Conservation (phyloP, 1,140 invertebrate species). For the Idris sp. region DNA sequence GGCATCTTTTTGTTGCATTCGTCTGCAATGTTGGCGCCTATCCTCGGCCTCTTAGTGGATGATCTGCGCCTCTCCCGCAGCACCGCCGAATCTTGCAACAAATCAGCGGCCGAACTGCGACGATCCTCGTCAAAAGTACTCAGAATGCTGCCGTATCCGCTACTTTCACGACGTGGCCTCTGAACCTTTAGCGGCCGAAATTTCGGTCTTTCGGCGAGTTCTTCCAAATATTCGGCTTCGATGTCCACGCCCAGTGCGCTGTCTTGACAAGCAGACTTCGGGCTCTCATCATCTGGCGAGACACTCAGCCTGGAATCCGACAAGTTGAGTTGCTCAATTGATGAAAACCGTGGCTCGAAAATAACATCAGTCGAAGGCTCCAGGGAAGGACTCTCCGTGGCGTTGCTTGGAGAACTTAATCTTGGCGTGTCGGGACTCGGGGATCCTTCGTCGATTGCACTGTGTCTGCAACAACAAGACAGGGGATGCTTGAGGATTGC, state of each 20-base stretch:
- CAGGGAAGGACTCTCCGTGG: too few relatives aligned
- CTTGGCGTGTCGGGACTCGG: constrained; percentile 50
- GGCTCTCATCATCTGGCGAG: constrained; percentile 12
- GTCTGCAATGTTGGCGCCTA: constrained; percentile 16
- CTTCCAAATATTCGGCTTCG: constrained; percentile 54
- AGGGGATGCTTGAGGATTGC: too few relatives aligned
- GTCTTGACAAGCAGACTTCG: constrained; percentile 57
- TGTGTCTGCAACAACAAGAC: constrained; percentile 64
- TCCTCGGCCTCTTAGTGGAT: constrained; percentile 57
- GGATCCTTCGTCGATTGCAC: constrained; percentile 68
- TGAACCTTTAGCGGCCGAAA: constrained; percentile 32
- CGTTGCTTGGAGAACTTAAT: constrained; percentile 13
- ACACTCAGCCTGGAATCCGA: neutral
- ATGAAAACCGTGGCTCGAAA: constrained; percentile 5
- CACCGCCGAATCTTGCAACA: constrained; percentile 45
- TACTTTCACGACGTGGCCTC: constrained; percentile 69
- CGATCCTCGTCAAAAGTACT: constrained; percentile 72
- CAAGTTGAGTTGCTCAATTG: constrained; percentile 19
- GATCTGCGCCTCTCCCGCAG: constrained; percentile 65
- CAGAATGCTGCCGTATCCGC: constrained; percentile 70
- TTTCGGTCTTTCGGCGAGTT: constrained; percentile 30
- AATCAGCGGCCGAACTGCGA: constrained; percentile 57
- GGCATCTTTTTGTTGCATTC: constrained; percentile 66
- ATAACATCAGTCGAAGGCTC: constrained; percentile 12
- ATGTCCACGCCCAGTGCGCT: constrained; percentile 67